Evolutionary conservation across 2,888 invertebrate genomes (phyloP), one percentile per base, ranked within the genome.

Genomic region (Lydus trimaculatus): DNA sequence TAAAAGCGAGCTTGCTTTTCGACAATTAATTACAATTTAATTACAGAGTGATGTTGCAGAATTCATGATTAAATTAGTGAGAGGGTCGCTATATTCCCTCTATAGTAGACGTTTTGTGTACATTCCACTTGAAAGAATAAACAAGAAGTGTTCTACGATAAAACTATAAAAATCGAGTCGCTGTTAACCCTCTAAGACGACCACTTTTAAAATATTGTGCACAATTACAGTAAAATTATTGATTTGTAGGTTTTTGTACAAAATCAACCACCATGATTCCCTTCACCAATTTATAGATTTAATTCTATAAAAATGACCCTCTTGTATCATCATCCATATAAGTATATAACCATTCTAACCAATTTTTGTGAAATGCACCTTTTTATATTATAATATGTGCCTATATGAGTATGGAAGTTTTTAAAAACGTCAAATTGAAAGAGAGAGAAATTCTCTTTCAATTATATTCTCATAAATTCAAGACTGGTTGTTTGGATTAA

Each of bases 381-480:
- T 43, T 43, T 20, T 20, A 20, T 48, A 48, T 9, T n/a, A n/a
- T n/a, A n/a, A n/a, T n/a, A n/a, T n/a, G n/a, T n/a, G n/a, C n/a
- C n/a, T n/a, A n/a, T n/a, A n/a, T n/a, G n/a, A n/a, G n/a, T n/a
- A n/a, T n/a, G n/a, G 64, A 72, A 66, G 66, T 68, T 69, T 67
- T 67, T 63, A 75, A 78, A n/a, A 77, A 76, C 74, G 73, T 71
- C 43, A 8, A n/a, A 43, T 43, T 7, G 17, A 7, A 17, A 43
- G 17, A 7, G n/a, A 43, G 43, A 23, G 25, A 78, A 78, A 81
- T 80, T 80, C 80, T 80, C 8, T 79, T 73, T 76, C 80, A 80
- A 81, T 81, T 81, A 80, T 72, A 64, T 65, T 69, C 73, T 74
- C 71, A 74, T 74, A 74, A 72, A 61, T 39, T 61, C 67, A 60